A percentile compares a stretch with the other conserved stretches of the same genome.
Conservation (phyloP, 2,888 invertebrate species). For the Aricia artaxerxes region DNA sequence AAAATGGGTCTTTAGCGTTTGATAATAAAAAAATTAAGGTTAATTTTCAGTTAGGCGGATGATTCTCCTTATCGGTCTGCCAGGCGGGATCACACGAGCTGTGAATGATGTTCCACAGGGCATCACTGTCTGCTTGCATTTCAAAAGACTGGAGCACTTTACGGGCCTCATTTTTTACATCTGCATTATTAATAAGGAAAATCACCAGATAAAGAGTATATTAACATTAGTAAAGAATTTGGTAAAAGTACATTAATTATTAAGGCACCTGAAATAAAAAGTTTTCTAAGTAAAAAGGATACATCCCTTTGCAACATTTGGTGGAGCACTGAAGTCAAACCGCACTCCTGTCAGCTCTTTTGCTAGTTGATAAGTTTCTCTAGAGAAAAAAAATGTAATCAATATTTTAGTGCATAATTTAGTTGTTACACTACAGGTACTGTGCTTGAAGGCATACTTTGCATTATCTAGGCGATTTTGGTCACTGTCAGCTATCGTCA, state of each 20-base stretch:
- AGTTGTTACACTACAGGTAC: background rate
- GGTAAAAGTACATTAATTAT: too few species aligned
- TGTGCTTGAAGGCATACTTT: constrained; percentile 48
- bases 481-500: constrained; percentile 64
- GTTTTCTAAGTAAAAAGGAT: constrained; percentile 59
- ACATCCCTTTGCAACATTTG: constrained; percentile 67
- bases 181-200: constrained; percentile 50
- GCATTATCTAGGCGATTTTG: constrained; percentile 60
- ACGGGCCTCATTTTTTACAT: constrained; percentile 57
- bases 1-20: too few species aligned
- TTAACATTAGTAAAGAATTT: background rate
- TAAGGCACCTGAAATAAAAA: background rate
- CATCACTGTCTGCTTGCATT: constrained; percentile 46
- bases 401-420: background rate
- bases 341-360: constrained; percentile 67
- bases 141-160: constrained; percentile 58
- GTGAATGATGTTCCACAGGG: constrained; percentile 51
- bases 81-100: constrained; percentile 34
- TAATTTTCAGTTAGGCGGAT: constrained; percentile 33
- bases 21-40: background rate
- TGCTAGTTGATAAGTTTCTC: constrained; percentile 60
- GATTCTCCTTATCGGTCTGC: constrained; percentile 49
- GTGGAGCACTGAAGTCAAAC: constrained; percentile 62
- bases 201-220: background rate
- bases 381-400: constrained; percentile 48